Evolutionary conservation across 2,888 invertebrate species (phyloP).

Genomic region (Trissolcus japonicus): DNA sequence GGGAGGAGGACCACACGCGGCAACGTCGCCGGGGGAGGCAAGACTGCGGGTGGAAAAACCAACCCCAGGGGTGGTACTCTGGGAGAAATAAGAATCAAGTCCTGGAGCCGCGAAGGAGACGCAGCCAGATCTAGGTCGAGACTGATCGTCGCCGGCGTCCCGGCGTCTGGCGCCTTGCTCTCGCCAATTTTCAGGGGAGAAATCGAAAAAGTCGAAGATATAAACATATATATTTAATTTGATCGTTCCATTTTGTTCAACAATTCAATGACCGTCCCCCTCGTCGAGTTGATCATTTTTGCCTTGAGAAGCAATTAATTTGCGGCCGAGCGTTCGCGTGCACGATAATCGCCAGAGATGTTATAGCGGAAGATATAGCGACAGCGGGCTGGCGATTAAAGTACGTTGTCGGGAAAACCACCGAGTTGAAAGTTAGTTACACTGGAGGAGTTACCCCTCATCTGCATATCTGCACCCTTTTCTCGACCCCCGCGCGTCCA

Average conservation of each 20-base stretch:
- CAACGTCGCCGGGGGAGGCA: slow-evolving; percentile 18
- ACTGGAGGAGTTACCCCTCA: slow-evolving; percentile 70
- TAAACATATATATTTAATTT: slow-evolving; percentile 20
- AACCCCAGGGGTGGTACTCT: slow-evolving; percentile 65
- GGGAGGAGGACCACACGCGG: slow-evolving; percentile 2
- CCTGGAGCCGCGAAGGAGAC: slow-evolving; percentile 64
- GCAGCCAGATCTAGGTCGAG: slow-evolving; percentile 74
- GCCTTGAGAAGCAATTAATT: background rate
- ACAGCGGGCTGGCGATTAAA: slow-evolving; percentile 49
- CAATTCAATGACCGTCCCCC: background rate
- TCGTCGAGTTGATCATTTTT: background rate
- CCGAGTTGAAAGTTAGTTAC: slow-evolving; percentile 74
- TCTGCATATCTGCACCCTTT: slow-evolving; percentile 72
- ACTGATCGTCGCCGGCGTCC: slow-evolving; percentile 73
- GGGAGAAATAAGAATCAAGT: slow-evolving; percentile 66
- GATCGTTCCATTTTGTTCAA: background rate
- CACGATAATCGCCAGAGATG: slow-evolving; percentile 20
- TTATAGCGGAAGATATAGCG: slow-evolving; percentile 18
- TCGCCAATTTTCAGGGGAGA: slow-evolving; percentile 56
- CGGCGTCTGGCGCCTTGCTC: slow-evolving; percentile 73
- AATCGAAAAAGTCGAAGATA: slow-evolving; percentile 43
- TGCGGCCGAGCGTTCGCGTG: background rate
- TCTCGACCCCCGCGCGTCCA: slow-evolving; percentile 57
- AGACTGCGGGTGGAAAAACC: slow-evolving; percentile 66
- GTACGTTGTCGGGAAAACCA: slow-evolving; percentile 59